phyloP scores from a whole-genome alignment of 2,888 invertebrate species.

The Pachydiplax longipennis region DNA sequence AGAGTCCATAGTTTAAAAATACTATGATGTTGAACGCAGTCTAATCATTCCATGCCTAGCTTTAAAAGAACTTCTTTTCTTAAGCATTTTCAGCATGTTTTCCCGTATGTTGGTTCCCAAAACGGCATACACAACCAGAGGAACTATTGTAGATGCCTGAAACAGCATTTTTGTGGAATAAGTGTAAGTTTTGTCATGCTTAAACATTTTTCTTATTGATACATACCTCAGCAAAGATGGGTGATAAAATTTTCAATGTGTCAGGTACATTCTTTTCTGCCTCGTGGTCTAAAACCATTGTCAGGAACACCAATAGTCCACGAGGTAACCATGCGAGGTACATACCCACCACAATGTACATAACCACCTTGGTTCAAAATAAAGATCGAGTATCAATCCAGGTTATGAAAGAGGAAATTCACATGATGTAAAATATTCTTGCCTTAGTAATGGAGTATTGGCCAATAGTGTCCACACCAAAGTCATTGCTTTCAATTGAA shows the following conservation, averaged over 20 bases:
- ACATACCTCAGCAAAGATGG: constrained; percentile 64
- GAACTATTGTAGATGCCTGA: constrained; percentile 64
- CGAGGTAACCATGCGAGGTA: constrained; percentile 61
- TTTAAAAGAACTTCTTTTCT: not conserved
- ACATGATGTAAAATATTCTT: constrained; percentile 32
- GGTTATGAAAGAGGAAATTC: constrained; percentile 31
- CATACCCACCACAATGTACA: constrained; percentile 56
- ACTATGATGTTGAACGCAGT: not conserved
- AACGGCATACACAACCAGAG: constrained; percentile 60
- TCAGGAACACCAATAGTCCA: constrained; percentile 58
- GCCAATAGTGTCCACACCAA: not conserved
- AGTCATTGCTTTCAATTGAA: constrained; percentile 46
- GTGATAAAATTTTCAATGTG: constrained; percentile 62
- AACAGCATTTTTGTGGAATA: constrained; percentile 50
- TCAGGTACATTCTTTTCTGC: constrained; percentile 54
- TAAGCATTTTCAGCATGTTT: not conserved
- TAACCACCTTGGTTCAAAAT: constrained; percentile 60
- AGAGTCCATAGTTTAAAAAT: too few relatives aligned
- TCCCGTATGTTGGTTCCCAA: not conserved
- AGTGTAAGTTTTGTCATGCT: not conserved
- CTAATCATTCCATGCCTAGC: constrained; percentile 23
- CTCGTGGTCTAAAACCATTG: constrained; percentile 50
- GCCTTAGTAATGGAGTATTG: constrained; percentile 16
- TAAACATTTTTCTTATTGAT: not conserved
- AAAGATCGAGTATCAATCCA: not conserved